Base-by-base conservation (phyloP, 2,888 invertebrate genomes). In the Hybos culiciformis region DNA sequence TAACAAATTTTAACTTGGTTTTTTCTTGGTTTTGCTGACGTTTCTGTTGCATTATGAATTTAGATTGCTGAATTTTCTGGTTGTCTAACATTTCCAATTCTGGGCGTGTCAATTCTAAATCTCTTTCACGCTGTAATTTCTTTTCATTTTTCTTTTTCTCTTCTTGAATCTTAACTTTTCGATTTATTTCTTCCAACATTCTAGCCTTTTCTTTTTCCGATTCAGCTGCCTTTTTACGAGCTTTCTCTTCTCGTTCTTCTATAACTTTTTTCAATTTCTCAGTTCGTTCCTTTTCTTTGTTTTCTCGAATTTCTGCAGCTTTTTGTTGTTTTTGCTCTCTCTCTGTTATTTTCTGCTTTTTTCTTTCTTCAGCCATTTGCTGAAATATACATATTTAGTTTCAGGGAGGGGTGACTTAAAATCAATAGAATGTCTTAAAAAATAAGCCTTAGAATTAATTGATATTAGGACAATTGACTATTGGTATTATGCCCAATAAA, bases 201-300 rank as follows among this genome's bases (percentile, higher is more conserved):
- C 53, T 52, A 19, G 59, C 59, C 45, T 58, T 59, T 43, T 60
- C 59, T n/a, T n/a, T n/a, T 21, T 61, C 62, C 36, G 51, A 51
- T 42, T 63, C 61, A 31, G 55, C 53, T 31, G 53, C 53, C 14
- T 58, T 61, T 42, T 60, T 61, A 2, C 57, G 41, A 4, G 58
- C 57, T 39, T 63, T 63, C 43, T 65, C 65, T 31, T 64, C 65
- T 1, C 63, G 61, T 44, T 66, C 66, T 44, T 60, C 59, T 19
- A 58, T 54, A 17, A 58, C 21, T 41, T 60, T 64, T 24, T 61
- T 57, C 37, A 61, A 50, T 3, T 62, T 59, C 37, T 66, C 66
- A 5, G 59, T 55, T 4, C 63, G 58, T 42, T 66, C 63, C 4
- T 59, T 60, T 34, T 67, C 67, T 44, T 60, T 62, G 4, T 61